Conservation (phyloP, 1,140 invertebrate genomes). For the Bombyx mandarina region DNA sequence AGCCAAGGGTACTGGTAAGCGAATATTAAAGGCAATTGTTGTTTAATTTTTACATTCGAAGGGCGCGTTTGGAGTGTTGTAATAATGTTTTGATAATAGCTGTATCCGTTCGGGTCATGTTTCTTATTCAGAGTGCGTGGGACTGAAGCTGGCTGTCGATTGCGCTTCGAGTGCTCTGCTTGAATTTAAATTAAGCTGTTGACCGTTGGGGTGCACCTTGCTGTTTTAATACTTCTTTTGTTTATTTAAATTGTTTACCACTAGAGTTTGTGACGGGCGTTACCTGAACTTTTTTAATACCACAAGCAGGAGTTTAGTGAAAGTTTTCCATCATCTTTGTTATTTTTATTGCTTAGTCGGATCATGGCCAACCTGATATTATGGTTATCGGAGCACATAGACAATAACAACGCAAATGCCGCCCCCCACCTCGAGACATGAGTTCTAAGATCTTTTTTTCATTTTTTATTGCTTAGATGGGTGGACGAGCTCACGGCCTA, state of each 20-base stretch:
- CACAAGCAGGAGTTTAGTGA: too few species aligned
- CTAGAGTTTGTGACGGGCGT: too few species aligned
- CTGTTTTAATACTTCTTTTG: neutral
- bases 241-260: too few species aligned
- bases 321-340: too few species aligned
- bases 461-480: too few species aligned
- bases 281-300: too few species aligned
- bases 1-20: conserved; percentile 53
- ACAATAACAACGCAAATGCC: too few species aligned
- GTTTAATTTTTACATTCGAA: conserved; percentile 69
- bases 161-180: conserved; percentile 29
- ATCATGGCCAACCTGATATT: too few species aligned
- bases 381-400: too few species aligned
- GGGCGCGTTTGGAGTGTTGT: conserved; percentile 65
- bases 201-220: conserved; percentile 50
- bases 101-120: conserved; percentile 67
- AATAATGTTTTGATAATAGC: conserved; percentile 70
- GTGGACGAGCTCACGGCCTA: too few species aligned
- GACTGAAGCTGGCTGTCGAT: conserved; percentile 11
- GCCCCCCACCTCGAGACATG: too few species aligned
- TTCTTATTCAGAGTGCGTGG: conserved; percentile 61
- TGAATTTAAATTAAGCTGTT: conserved; percentile 48
- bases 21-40: conserved; percentile 71
- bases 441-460: too few species aligned
- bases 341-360: neutral